Percentiles rank a stretch among this genome's conserved stretches.
Evolutionary conservation across 2,113 vertebrate species (phyloP).

Genomic region (Nanorana parkeri): DNA sequence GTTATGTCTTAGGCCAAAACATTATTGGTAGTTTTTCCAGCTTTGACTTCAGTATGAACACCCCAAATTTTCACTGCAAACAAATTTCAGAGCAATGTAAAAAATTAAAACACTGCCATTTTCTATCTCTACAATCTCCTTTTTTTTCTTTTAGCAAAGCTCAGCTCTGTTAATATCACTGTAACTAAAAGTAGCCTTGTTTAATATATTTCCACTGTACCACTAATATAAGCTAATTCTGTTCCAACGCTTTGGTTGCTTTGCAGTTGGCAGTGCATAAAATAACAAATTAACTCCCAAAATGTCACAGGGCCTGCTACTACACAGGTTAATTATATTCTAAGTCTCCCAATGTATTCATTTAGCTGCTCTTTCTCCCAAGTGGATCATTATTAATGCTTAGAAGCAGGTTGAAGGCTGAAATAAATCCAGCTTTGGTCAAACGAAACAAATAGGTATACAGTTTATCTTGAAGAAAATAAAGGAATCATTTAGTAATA

Average conservation of each 20-base stretch:
- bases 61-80: neutral
- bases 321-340: constrained; percentile 55
- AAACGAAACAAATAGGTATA: constrained; percentile 52
- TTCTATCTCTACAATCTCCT: neutral
- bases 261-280: constrained; percentile 55
- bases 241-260: constrained; percentile 30
- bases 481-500: constrained; percentile 48
- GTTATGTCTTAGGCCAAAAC: too few species aligned
- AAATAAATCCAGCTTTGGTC: constrained; percentile 51
- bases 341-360: constrained; percentile 45
- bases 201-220: constrained; percentile 42
- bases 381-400: constrained; percentile 53
- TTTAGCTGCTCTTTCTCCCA: constrained; percentile 51
- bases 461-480: constrained; percentile 37
- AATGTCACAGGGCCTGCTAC: constrained; percentile 54
- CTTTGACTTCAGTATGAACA: too few species aligned
- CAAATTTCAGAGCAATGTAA: neutral
- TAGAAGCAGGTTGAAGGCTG: constrained; percentile 55
- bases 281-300: constrained; percentile 54
- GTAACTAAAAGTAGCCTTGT: constrained; percentile 12
- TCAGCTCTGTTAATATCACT: constrained; percentile 14
- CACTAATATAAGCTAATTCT: constrained; percentile 46
- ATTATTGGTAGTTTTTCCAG: too few species aligned
- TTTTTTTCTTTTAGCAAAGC: constrained; percentile 4
- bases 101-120: neutral